Base-by-base conservation (phyloP, 2,113 vertebrate genomes). In the Ammodytes marinus region DNA sequence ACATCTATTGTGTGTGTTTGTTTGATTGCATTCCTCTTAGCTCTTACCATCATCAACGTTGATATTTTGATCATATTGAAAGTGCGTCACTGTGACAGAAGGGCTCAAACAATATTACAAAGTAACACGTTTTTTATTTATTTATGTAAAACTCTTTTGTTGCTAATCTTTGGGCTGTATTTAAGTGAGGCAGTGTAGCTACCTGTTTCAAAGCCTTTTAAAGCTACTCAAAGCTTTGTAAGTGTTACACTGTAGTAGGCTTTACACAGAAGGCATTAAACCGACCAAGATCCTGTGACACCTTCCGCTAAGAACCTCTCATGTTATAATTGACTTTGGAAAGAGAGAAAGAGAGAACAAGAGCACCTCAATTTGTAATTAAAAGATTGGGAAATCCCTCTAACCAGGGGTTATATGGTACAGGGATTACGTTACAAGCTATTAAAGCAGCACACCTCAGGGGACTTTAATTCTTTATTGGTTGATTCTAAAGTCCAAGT, bases 291-390 rank as follows among this genome's bases (percentile, higher is more conserved):
- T 80, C 73, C 27, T 55, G 65, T 76, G 45, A 57, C 57, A 77
- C 53, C n/a, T 79, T 78, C 71, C 59, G 46, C 76, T 80, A 49
- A 40, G 40, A 80, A 57, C 43, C 63, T 46, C 15, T 74, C 59
- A 79, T 57, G 79, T 80, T 37, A 89, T 78, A 80, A 84, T 86
- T 73, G 6, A 82, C 63, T 70, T 12, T 76, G 42, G 61, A 74
- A 6, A 2, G 7, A 47, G 37, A 45, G 68, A 75, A 50, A 37
- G 72, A 64, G 40, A 64, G n/a, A 67, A 37, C 72, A 58, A 57
- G 8, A 76, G 46, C 0, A 8, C 53, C n/a, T 82, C 43, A 35
- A 27, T 79, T 82, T 84, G 63, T 73, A 76, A 84, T 76, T 61
- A 85, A 57, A 80, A 70, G 17, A 74, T 19, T 9, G 35, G 5